Percentiles rank a stretch among this genome's conserved stretches.
phyloP scores from a whole-genome alignment of 2,797 vertebrate genomes.

The Phylloscopus collybita region DNA sequence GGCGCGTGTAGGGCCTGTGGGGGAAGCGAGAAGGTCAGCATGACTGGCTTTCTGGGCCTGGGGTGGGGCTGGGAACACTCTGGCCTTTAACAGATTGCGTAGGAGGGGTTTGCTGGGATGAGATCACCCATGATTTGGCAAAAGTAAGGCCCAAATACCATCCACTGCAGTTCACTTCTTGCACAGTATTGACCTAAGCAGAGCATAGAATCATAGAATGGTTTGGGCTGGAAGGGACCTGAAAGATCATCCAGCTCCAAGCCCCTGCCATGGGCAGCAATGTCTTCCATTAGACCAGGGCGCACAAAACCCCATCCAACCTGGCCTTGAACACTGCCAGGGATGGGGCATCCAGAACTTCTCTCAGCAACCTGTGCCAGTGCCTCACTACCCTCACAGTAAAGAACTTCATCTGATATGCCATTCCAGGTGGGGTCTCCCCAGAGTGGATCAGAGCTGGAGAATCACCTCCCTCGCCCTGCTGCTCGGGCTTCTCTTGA shows the following conservation, averaged over 20 bases:
- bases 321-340: neutral
- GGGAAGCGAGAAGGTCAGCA: neutral
- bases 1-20: neutral
- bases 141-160: neutral
- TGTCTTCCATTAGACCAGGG: neutral
- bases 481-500: fast-evolving
- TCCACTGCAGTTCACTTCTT: neutral
- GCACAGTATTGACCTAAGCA: neutral
- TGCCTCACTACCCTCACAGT: neutral
- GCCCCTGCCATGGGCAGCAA: neutral
- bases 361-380: neutral
- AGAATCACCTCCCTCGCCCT: fast-evolving
- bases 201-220: neutral
- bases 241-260: neutral
- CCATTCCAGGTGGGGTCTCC: neutral
- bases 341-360: neutral
- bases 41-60: neutral
- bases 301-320: neutral
- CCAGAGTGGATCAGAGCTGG: fast-evolving
- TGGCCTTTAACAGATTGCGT: neutral
- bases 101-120: neutral
- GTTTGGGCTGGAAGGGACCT: neutral
- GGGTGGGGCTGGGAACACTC: neutral
- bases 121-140: neutral
- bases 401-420: neutral